These are phyloP conservation scores for Gallinago paraguaiae DNA, from an alignment of 2,113 vertebrate genomes.

Conservation along the genomic window DNA sequence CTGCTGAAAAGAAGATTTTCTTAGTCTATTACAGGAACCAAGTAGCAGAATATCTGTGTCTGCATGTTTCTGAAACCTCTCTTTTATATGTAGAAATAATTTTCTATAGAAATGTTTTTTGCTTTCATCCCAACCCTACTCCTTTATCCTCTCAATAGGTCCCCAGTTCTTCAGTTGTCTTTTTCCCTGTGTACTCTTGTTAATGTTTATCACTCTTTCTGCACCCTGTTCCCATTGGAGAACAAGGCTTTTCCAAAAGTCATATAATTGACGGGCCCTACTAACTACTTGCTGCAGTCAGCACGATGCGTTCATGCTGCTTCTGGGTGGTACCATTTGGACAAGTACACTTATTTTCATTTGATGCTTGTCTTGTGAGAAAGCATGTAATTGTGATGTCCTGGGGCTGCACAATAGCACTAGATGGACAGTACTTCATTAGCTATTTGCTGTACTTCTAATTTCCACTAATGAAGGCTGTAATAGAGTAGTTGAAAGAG, in stretches of 20 bases:
- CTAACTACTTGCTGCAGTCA: neutral
- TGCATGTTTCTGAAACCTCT: neutral
- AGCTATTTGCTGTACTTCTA: slow-evolving; percentile 18
- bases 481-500: neutral
- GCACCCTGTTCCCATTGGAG: neutral
- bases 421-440: slow-evolving; percentile 1
- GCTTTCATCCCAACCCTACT: neutral
- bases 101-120: neutral
- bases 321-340: neutral
- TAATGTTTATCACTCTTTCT: neutral
- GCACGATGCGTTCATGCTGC: neutral
- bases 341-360: neutral
- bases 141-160: rapidly evolving
- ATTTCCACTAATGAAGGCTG: slow-evolving; percentile 25
- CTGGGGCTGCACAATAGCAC: neutral
- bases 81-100: neutral
- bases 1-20: neutral
- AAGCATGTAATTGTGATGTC: neutral
- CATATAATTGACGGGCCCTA: neutral
- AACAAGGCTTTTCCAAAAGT: neutral
- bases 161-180: neutral
- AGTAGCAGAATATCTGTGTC: neutral
- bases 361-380: neutral
- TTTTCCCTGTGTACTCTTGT: neutral
- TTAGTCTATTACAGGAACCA: neutral